Base-by-base conservation (phyloP, 2,113 vertebrate genomes). In the Origma solitaria region DNA sequence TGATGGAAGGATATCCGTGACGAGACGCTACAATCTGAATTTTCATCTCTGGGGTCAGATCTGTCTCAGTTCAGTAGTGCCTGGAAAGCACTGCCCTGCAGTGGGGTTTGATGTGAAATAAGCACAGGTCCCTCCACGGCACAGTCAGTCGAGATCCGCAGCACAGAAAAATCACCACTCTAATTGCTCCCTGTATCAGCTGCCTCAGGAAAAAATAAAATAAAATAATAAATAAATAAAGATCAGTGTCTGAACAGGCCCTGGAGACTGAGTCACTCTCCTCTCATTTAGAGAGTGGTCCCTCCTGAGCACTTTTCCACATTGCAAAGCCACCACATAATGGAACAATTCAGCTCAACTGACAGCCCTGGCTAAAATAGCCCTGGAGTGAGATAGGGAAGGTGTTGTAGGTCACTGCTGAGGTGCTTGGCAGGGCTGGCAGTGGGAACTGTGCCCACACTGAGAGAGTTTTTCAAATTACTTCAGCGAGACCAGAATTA, bases 301-400 rank as follows among this genome's bases (percentile, higher is more conserved):
- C 60, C 80, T 86, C 72, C 81, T 86, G 69, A 84, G 62, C 83
- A 30, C 22, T 94, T 84, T 77, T 56, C 60, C 83, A 79, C 89
- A 49, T 82, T 86, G 78, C 69, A 86, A 79, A 94, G 72, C 40
- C 77, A 68, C 69, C 49, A 54, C 76, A 70, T 80, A 90, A 94
- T 64, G 86, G 90, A 94, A 90, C 80, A 93, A 71, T 78, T 92
- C 72, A 47, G 76, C 86, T 77, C 76, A 49, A 25, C 82, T 95
- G 94, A 57, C 85, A 78, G 69, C 65, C 13, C 58, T 3, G 17
- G 73, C 90, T 90, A 88, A 92, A 96, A 93, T 42, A 95, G 85
- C 75, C 80, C 54, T 0, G 0, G 79, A 56, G 54, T 11, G 16
- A 77, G 83, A 88, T 60, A 77, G 88, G 58, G 38, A 68, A 83